A percentile compares a stretch with the other conserved stretches of the same genome.
Evolutionary conservation across 2,797 vertebrate species (phyloP).

Genomic region (Diglossa cyanea): DNA sequence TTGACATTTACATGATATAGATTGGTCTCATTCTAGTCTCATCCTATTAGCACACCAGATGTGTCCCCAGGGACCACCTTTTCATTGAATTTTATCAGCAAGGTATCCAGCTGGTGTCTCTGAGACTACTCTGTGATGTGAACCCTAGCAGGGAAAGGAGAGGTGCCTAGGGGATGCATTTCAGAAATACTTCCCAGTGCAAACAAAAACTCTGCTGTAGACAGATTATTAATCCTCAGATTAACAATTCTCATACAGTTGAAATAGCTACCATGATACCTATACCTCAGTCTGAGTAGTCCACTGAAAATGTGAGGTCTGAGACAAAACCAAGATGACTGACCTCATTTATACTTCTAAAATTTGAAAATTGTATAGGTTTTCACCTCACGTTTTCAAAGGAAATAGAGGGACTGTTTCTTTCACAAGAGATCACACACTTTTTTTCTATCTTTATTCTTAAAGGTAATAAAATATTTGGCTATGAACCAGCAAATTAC

Average conservation of each 20-base stretch:
- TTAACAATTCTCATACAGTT: background rate
- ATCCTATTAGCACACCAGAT: background rate
- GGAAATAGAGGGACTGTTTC: background rate
- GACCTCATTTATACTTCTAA: background rate
- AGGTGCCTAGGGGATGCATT: background rate
- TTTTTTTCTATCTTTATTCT: background rate
- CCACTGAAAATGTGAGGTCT: background rate
- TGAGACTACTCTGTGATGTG: rapidly evolving
- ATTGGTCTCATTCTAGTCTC: background rate
- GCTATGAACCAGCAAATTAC: background rate
- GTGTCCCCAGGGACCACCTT: background rate
- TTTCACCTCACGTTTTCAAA: background rate
- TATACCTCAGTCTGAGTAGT: background rate
- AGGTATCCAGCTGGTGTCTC: background rate
- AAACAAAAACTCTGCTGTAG: background rate
- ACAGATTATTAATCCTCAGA: background rate
- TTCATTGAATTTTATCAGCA: background rate
- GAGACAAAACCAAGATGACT: background rate
- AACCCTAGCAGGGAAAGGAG: background rate
- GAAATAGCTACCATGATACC: background rate
- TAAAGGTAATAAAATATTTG: background rate
- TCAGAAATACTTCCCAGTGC: background rate
- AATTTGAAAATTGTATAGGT: background rate
- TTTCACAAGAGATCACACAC: background rate
- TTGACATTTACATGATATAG: rapidly evolving